A percentile compares a stretch with the other conserved stretches of the same genome.
These are phyloP conservation scores for Paelopatides confundens DNA, from an alignment of 53 echinoderm and acorn worm species.

Conservation along the genomic window DNA sequence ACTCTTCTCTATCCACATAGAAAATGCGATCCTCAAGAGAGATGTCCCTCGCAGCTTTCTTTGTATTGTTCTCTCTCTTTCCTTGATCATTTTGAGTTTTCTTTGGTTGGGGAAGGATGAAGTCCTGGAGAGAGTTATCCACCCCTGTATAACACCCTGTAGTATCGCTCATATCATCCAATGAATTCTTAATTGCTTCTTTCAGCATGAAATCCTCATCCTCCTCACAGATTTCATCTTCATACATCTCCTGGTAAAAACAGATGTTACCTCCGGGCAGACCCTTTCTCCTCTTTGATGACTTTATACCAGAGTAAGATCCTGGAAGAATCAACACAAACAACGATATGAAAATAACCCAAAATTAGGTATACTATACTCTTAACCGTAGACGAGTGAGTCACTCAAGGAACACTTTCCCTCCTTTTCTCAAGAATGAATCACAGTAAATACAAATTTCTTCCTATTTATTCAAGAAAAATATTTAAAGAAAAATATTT, in stretches of 20 bases:
- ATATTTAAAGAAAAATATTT: too few relatives aligned
- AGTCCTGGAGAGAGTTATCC: conserved; percentile 4
- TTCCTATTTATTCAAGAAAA: too few relatives aligned
- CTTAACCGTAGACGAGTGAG: too few relatives aligned
- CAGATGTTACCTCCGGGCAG: conserved; percentile 6
- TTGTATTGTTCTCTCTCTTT: neutral
- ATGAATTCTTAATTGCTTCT: conserved; percentile 26
- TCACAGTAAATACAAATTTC: too few relatives aligned
- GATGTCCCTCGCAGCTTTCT: neutral
- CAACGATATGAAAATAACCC: too few relatives aligned
- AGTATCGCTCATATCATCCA: neutral
- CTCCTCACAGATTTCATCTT: conserved; percentile 26
- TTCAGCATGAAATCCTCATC: neutral
- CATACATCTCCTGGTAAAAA: conserved; percentile 21
- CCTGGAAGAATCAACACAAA: neutral
- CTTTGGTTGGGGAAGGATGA: neutral
- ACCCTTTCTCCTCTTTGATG: conserved; percentile 25
- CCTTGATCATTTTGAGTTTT: neutral
- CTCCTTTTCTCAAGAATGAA: too few relatives aligned
- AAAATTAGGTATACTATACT: too few relatives aligned
- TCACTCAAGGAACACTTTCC: too few relatives aligned
- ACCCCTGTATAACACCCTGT: neutral
- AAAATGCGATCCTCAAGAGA: neutral
- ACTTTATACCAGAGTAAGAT: neutral
- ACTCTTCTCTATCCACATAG: conserved; percentile 28